Conservation (phyloP, 2,113 vertebrate genomes). For the Myotis brandtii region DNA sequence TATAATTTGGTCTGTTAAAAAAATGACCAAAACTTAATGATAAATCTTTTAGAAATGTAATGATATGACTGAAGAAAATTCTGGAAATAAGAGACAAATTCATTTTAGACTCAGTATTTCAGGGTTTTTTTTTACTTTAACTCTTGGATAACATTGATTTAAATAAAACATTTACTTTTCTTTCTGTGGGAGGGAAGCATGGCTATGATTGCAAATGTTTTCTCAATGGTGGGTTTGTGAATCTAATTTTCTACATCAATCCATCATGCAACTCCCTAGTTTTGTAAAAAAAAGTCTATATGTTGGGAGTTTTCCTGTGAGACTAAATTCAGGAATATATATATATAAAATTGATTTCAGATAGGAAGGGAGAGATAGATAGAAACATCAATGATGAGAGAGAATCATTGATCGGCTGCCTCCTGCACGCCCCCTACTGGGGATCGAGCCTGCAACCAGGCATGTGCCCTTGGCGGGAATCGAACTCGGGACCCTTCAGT, state of each 20-base stretch:
- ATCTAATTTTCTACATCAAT: conserved; percentile 43
- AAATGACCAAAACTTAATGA: not conserved
- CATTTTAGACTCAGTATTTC: conserved; percentile 23
- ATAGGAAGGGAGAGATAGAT: too few species aligned
- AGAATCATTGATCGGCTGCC: too few species aligned
- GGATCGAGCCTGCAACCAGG: too few species aligned
- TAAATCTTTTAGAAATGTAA: conserved; percentile 41
- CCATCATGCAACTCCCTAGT: not conserved
- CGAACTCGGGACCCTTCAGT: too few species aligned
- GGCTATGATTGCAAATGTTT: conserved; percentile 21
- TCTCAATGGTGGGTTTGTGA: conserved; percentile 2
- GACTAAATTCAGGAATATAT: not conserved
- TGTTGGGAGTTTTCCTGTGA: conserved; percentile 48
- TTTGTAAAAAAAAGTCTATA: not conserved
- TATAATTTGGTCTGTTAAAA: not conserved
- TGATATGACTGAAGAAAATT: conserved; percentile 27
- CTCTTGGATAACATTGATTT: conserved; percentile 28
- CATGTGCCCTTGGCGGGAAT: too few species aligned
- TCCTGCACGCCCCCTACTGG: too few species aligned
- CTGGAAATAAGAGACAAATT: conserved; percentile 23
- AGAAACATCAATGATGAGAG: too few species aligned
- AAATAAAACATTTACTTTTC: conserved; percentile 57
- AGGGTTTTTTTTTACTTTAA: not conserved
- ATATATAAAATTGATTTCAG: too few species aligned
- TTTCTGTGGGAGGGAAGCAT: conserved; percentile 3